A percentile compares a stretch with the other conserved stretches of the same genome.
Evolutionary conservation across 1,140 invertebrate genomes (phyloP).

Genomic region (Hetaerina americana): DNA sequence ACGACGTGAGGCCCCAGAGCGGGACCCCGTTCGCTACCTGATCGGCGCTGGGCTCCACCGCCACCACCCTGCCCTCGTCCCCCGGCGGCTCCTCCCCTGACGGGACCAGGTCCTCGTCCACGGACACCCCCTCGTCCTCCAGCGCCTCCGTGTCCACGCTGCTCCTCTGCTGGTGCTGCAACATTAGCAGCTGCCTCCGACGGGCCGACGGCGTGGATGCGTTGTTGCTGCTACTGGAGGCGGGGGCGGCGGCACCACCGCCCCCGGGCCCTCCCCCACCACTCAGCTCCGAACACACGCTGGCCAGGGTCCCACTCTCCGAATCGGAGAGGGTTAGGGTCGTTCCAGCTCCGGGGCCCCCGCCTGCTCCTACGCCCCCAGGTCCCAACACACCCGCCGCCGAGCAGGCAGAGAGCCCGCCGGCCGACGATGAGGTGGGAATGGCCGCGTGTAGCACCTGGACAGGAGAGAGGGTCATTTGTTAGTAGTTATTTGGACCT

Average conservation of each 20-base stretch:
- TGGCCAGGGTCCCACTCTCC: constrained; percentile 39
- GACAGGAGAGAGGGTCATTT: background rate
- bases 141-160: constrained; percentile 70
- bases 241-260: constrained; percentile 35
- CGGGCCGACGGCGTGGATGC: constrained; percentile 51
- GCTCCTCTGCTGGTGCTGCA: constrained; percentile 70
- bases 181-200: constrained; percentile 54
- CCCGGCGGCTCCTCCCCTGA: background rate
- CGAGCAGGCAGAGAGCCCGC: constrained; percentile 28
- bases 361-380: background rate
- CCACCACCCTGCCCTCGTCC: background rate
- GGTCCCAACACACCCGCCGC: constrained; percentile 21
- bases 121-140: constrained; percentile 36
- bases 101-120: background rate
- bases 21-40: background rate
- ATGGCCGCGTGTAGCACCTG: constrained; percentile 51
- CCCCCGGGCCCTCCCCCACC: constrained; percentile 38
- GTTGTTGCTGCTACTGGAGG: background rate
- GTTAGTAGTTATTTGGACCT: background rate
- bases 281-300: constrained; percentile 40
- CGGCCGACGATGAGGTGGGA: background rate
- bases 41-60: background rate
- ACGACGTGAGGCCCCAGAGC: too few relatives aligned
- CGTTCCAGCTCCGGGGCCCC: background rate
- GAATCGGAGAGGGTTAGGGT: constrained; percentile 17